phyloP scores from a whole-genome alignment of 2,888 invertebrate genomes.

The Seira musarum region DNA sequence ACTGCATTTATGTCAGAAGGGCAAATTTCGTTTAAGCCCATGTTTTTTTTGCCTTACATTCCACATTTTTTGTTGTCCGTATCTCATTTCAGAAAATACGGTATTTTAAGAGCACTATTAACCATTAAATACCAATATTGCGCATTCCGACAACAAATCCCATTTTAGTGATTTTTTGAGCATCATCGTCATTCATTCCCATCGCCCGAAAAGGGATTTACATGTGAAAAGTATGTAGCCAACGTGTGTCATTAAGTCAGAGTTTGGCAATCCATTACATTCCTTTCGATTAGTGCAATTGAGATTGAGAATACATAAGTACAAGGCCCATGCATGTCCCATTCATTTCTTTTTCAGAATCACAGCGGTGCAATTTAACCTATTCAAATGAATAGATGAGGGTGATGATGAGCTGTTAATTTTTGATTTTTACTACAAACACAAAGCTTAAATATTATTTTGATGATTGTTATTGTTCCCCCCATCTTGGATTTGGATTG shows the following conservation, averaged over 20 bases:
- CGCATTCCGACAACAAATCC: background rate
- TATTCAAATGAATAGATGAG: too few species aligned
- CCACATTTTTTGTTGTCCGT: too few species aligned
- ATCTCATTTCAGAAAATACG: constrained; percentile 3
- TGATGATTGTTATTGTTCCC: background rate
- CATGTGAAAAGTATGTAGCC: constrained; percentile 31
- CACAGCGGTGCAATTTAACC: too few species aligned
- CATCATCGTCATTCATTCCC: too few species aligned
- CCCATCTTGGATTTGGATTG: background rate
- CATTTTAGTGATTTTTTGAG: constrained; percentile 37
- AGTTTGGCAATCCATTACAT: constrained; percentile 34
- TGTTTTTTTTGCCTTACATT: too few species aligned
- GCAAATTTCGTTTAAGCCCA: too few species aligned
- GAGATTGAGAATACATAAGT: too few species aligned
- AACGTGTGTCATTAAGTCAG: constrained; percentile 34
- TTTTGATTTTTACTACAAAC: too few species aligned
- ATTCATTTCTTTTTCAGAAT: too few species aligned
- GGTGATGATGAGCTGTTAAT: background rate
- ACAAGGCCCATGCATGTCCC: too few species aligned
- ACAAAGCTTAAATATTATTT: too few species aligned
- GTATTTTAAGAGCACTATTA: constrained; percentile 8
- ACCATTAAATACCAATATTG: background rate
- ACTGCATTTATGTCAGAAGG: too few species aligned
- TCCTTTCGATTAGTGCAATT: constrained; percentile 17
- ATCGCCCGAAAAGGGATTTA: constrained; percentile 46